These are phyloP conservation scores for Bombus pascuorum DNA, from an alignment of 1,140 invertebrate species.

Conservation along the genomic window DNA sequence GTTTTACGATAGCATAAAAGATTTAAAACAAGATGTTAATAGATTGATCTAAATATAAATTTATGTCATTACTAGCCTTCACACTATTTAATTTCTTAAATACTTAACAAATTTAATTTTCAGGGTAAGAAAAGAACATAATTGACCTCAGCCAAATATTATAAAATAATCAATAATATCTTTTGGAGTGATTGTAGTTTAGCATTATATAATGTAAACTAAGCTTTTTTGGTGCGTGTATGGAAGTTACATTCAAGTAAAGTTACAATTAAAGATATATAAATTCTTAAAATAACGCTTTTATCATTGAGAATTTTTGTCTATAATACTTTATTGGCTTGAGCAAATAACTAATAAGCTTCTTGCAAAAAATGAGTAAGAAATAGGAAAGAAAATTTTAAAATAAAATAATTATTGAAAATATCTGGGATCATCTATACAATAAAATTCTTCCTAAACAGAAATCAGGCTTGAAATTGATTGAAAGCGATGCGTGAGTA, in stretches of 20 bases:
- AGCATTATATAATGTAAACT: background rate
- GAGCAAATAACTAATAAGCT: background rate
- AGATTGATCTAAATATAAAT: background rate
- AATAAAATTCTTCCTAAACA: too few relatives aligned
- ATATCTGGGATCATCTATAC: too few relatives aligned
- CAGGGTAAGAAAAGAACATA: background rate
- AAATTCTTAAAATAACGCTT: background rate
- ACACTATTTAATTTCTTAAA: background rate
- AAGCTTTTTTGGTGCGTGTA: too few relatives aligned
- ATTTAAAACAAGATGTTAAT: background rate
- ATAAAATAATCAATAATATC: background rate
- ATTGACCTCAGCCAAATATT: background rate
- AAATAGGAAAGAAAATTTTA: too few relatives aligned
- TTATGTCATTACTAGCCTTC: background rate
- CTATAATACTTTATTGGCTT: background rate
- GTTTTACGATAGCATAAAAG: background rate
- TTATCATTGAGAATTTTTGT: background rate
- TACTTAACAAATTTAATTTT: conserved; percentile 1
- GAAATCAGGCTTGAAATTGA: too few relatives aligned
- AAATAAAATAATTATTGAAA: too few relatives aligned
- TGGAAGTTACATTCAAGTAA: too few relatives aligned
- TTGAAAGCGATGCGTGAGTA: too few relatives aligned
- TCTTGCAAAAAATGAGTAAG: too few relatives aligned
- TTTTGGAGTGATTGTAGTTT: background rate
- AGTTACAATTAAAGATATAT: too few relatives aligned